These are phyloP conservation scores for Chloebia gouldiae DNA, from an alignment of 2,113 vertebrate genomes.

Conservation along the genomic window DNA sequence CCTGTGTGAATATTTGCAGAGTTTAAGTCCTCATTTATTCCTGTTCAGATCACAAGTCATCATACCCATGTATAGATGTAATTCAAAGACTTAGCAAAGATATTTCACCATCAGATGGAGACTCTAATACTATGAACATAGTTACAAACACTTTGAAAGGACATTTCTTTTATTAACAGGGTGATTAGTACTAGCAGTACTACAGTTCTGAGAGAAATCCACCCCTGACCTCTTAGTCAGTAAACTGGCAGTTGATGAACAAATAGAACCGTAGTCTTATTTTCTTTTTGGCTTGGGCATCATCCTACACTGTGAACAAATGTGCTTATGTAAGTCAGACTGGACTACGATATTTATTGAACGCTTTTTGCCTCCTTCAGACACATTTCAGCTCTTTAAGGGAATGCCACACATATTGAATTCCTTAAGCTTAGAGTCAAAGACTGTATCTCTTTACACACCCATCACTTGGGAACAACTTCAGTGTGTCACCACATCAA, in stretches of 20 bases:
- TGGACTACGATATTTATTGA: background rate
- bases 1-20: background rate
- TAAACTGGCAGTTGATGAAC: accelerated
- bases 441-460: background rate
- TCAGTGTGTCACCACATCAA: background rate
- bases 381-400: background rate
- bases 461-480: background rate
- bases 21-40: background rate
- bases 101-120: background rate
- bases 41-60: background rate
- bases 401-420: background rate
- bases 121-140: background rate
- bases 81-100: background rate
- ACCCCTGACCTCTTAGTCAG: background rate
- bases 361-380: background rate
- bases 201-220: background rate
- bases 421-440: background rate
- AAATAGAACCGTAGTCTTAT: background rate
- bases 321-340: background rate
- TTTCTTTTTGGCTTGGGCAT: background rate
- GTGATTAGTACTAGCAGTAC: background rate
- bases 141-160: background rate
- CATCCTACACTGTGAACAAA: background rate
- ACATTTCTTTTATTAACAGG: background rate
- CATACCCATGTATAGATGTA: background rate